Evolutionary conservation across 2,113 vertebrate genomes (phyloP), one percentile per base, ranked within the genome.

Genomic region (Myotis yumanensis): DNA sequence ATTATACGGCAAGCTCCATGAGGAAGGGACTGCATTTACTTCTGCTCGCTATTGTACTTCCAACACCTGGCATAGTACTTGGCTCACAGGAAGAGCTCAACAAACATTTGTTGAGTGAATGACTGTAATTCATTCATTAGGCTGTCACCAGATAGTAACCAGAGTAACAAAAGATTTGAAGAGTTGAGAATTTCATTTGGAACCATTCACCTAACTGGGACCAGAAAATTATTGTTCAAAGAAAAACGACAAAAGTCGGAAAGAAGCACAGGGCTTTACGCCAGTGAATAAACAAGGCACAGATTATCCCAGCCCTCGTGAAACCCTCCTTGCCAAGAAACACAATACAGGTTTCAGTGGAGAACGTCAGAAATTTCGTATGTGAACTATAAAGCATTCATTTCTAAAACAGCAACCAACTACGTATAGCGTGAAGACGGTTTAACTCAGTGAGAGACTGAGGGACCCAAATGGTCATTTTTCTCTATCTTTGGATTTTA

Each of bases 201-300:
- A 88, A 40, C 46, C 59, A 81, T 57, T 92, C 59, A 66, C 43
- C 54, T 52, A 83, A n/a, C 25, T 84, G 51, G 77, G 23, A 59
- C 30, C 68, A 35, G 30, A 35, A 88, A 90, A 93, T 68, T 20
- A 35, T 57, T 79, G 86, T 71, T 62, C 81, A 91, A 91, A 91
- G 73, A 8, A 89, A 86, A 96, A 85, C 14, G 32, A 51, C 15
- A 35, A 37, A 86, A 86, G 15, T 93, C 72, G 89, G 85, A 77
- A 87, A 94, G 85, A 86, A 92, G 72, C 64, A 64, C 35, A 64
- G 90, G 86, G 57, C 51, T 71, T 11, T 72, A 46, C 11, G 76
- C 28, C 46, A 52, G 51, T 59, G 37, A 92, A 90, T 72, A 73
- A 93, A 20, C 23, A 69, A 68, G 76, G 80, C 43, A 28, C 43